Conservation (phyloP, 2,888 invertebrate genomes). For the Andrena dorsata region DNA sequence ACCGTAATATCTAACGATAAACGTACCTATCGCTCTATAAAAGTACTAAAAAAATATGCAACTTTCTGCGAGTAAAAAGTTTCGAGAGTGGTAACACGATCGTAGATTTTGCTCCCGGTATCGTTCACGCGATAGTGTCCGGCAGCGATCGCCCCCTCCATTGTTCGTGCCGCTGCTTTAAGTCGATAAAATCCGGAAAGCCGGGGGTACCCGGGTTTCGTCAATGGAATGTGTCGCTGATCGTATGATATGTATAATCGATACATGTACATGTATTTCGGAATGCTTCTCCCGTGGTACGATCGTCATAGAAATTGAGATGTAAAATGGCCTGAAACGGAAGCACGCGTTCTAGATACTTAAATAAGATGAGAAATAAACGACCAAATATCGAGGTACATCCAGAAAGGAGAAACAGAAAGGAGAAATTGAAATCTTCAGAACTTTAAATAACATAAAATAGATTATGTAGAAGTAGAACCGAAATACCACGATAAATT, state of each 20-base stretch:
- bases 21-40: constrained; percentile 25
- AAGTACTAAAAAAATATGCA: constrained; percentile 43
- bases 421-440: background rate
- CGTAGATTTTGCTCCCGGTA: constrained; percentile 23
- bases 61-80: constrained; percentile 22
- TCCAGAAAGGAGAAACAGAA: background rate
- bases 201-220: constrained; percentile 11
- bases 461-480: constrained; percentile 31
- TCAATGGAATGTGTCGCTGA: constrained; percentile 37
- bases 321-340: background rate
- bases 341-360: background rate
- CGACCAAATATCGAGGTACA: background rate
- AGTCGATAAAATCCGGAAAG: constrained; percentile 29
- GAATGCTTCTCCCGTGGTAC: constrained; percentile 27
- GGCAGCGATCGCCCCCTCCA: background rate
- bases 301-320: constrained; percentile 38
- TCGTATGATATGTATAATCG: constrained; percentile 18
- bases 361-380: background rate
- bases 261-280: constrained; percentile 28
- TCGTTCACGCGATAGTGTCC: background rate
- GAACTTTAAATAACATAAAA: constrained; percentile 28
- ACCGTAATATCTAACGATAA: constrained; percentile 25
- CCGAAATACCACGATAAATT: constrained; percentile 30
- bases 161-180: constrained; percentile 12
- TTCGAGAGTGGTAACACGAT: constrained; percentile 50